Base-by-base conservation (phyloP, 2,797 vertebrate genomes). In the Podarcis siculus region DNA sequence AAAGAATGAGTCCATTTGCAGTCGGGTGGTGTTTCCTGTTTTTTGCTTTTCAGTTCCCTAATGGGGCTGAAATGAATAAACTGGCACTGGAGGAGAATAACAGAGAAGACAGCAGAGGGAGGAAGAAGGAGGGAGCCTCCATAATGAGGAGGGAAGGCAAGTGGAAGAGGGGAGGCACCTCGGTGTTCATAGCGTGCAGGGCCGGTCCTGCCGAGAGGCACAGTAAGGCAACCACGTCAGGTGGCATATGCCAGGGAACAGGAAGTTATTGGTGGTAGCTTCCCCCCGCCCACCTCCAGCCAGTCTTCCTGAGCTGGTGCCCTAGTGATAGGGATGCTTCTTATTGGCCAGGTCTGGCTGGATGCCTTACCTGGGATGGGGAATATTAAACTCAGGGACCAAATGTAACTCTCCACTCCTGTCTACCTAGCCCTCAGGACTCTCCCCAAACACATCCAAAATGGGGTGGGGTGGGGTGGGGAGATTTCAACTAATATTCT, bases 1-100 rank as follows among this genome's bases (percentile, higher is more conserved):
- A 49, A 81, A 85, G 86, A 89, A 89, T 76, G 69, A 89, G 61
- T 45, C 69, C 69, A 89, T 85, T 81, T 85, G 78, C 71, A 89
- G 88, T 89, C 88, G n/a, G 67, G 61, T 37, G 45, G 55, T 17
- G 42, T 80, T 81, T 67, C 49, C 79, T 12, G 10, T 5, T 73
- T 78, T 27, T 72, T 39, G 42, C 35, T 61, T 79, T 67, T 55
- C 88, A 39, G 83, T 32, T 85, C 69, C 32, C 67, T 85, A 85
- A 89, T 85, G 87, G 83, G 82, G 42, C 83, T 58, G 69, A 66
- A 85, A 81, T 58, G 78, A 85, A 81, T 81, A 76, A 89, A 89
- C n/a, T 66, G 78, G 27, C 69, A 23, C 77, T n/a, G 27, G 58
- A 55, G 21, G 32, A 85, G 76, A 89, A 75, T 76, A 76, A 89